Base-by-base conservation (phyloP, 1,140 invertebrate genomes). In the Cyrtorhinus lividipennis region DNA sequence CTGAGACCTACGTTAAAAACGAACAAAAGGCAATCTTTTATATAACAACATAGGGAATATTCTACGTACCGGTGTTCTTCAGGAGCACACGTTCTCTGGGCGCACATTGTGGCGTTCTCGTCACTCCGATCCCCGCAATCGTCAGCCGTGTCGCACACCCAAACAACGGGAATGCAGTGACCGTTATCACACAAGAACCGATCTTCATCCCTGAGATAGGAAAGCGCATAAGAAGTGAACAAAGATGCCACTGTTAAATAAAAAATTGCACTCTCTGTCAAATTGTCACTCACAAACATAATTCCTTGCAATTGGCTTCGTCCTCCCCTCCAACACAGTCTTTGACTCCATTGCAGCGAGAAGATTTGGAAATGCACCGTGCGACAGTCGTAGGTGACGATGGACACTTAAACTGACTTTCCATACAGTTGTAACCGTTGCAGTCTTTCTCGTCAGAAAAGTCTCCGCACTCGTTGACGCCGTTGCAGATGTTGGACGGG, bases 61-160 rank as follows among this genome's bases (percentile, higher is more conserved):
- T n/a, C n/a, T n/a, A 53, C 10, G 10, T 10, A 53, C 48, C 61
- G 59, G 12, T 77, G 74, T 61, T 78, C 76, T 2, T 27, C 44
- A 18, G 76, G 68, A 10, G 75, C 68, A 70, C 82, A 83, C 60
- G 77, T 78, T 1, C 81, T 74, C 20, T 77, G 77, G 53, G 79
- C 77, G 68, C 87, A 89, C 69, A 83, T 79, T 15, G 64, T 60
- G 20, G 62, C 44, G 20, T 72, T 69, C 68, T 88, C 86, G 70
- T 88, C 85, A 13, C 80, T 80, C 57, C 78, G 80, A 69, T 85
- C 84, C 13, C 75, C 75, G 73, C 89, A 92, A 71, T 92, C 88
- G 30, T 80, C 75, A 69, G 86, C 82, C 24, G 77, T 79, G 71
- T 86, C 88, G 74, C 90, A 92, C 22, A 85, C 81, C 87, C 87